Evolutionary conservation across 1,140 invertebrate genomes (phyloP).

Genomic region (Drosophila ercepeae): DNA sequence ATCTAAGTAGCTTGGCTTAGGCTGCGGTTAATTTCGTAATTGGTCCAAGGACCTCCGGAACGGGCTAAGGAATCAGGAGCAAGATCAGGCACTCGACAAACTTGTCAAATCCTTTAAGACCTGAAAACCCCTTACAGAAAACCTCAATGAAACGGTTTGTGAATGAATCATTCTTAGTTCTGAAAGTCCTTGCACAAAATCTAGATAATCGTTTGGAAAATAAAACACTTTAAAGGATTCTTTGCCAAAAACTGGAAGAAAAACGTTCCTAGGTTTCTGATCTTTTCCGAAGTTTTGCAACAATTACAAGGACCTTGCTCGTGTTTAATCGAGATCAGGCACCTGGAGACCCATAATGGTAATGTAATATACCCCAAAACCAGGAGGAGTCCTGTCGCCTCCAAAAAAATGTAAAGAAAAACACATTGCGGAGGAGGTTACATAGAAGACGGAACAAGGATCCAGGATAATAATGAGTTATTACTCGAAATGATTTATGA

Average conservation of each 20-base stretch:
- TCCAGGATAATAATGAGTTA: slow-evolving; percentile 61
- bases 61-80: slow-evolving; percentile 8
- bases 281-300: not conserved
- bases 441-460: not conserved
- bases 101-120: slow-evolving; percentile 20
- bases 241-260: no score
- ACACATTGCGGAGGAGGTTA: not conserved
- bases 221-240: not conserved
- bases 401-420: slow-evolving; percentile 33
- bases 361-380: slow-evolving; percentile 37
- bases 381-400: not conserved
- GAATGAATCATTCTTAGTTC: not conserved
- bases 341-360: slow-evolving; percentile 21
- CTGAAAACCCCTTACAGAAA: slow-evolving; percentile 3
- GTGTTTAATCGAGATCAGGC: slow-evolving; percentile 6
- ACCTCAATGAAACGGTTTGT: slow-evolving; percentile 1
- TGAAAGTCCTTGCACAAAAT: not conserved
- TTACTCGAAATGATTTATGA: slow-evolving; percentile 73
- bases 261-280: no score
- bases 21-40: slow-evolving; percentile 26
- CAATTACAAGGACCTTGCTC: slow-evolving; percentile 8
- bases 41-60: slow-evolving; percentile 2
- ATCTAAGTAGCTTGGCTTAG: slow-evolving; percentile 29
- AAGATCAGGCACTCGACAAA: slow-evolving; percentile 11
- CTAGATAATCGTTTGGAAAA: not conserved